Evolutionary conservation across 1,140 invertebrate species (phyloP).

Genomic region (Solenopsis fugax): DNA sequence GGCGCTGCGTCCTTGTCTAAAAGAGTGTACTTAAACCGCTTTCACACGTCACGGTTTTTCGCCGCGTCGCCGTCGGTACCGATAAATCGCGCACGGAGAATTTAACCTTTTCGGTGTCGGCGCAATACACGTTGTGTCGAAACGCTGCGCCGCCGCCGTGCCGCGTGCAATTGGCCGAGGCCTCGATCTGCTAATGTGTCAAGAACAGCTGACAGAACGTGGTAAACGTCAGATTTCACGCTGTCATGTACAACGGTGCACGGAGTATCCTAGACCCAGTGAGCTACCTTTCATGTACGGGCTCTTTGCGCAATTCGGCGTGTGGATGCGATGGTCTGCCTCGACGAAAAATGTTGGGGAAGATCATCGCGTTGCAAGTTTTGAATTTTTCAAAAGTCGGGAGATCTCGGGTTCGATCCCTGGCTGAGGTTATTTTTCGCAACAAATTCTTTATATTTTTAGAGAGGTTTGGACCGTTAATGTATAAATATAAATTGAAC

Average conservation of each 20-base stretch:
- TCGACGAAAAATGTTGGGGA: not conserved
- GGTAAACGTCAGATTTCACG: constrained; percentile 24
- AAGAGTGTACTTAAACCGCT: constrained; percentile 57
- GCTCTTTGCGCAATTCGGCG: not conserved
- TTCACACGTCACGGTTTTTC: constrained; percentile 45
- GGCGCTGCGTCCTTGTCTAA: constrained; percentile 63
- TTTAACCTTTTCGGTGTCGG: constrained; percentile 59
- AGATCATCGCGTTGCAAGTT: not conserved
- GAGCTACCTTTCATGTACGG: not conserved
- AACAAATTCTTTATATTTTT: too few species aligned
- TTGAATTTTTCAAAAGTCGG: too few species aligned
- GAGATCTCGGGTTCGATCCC: too few species aligned
- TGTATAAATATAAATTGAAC: too few species aligned
- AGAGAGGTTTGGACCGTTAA: too few species aligned
- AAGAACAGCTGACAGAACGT: constrained; percentile 47
- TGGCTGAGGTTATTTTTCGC: too few species aligned
- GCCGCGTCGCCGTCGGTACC: not conserved
- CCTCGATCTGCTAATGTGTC: constrained; percentile 51
- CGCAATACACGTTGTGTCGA: constrained; percentile 55
- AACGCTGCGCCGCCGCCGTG: not conserved
- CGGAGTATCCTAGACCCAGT: constrained; percentile 25
- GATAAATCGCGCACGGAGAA: constrained; percentile 21
- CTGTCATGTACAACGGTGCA: not conserved
- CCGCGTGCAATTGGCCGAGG: constrained; percentile 50
- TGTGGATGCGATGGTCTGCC: too few species aligned